Conservation (phyloP, 1,140 invertebrate species). For the Diprion similis region DNA sequence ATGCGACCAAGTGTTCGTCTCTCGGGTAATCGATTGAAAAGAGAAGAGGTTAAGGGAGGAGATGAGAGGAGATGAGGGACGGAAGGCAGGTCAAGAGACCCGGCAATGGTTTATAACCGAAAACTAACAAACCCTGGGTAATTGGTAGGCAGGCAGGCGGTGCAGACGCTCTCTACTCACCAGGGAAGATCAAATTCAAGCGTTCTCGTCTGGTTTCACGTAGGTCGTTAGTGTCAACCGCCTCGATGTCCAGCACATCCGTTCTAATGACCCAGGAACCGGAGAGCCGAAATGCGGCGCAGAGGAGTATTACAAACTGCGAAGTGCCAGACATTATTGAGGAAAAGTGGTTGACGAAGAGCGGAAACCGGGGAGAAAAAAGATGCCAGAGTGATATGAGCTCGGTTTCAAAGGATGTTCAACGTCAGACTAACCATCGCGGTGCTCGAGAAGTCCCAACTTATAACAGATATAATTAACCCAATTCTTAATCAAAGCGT, state of each 20-base stretch:
- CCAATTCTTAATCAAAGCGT: not conserved
- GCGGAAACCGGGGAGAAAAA: not conserved
- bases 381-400: not conserved
- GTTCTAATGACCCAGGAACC: slow-evolving; percentile 14
- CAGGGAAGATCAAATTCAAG: slow-evolving; percentile 30
- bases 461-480: not conserved
- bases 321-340: not conserved
- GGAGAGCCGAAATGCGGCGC: not conserved
- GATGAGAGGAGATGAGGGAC: no score
- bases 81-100: not conserved
- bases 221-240: slow-evolving; percentile 11
- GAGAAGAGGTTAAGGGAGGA: no score
- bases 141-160: not conserved
- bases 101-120: not conserved
- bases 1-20: no score
- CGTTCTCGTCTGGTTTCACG: slow-evolving; percentile 14
- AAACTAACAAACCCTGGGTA: not conserved
- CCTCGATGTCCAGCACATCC: not conserved
- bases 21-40: no score
- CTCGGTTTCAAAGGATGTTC: not conserved
- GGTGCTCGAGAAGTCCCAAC: not conserved
- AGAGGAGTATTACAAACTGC: not conserved
- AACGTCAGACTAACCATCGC: no score
- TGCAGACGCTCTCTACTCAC: slow-evolving; percentile 18
- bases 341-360: not conserved